phyloP scores from a whole-genome alignment of 2,888 invertebrate species.

The Acrocyrtus sp. region DNA sequence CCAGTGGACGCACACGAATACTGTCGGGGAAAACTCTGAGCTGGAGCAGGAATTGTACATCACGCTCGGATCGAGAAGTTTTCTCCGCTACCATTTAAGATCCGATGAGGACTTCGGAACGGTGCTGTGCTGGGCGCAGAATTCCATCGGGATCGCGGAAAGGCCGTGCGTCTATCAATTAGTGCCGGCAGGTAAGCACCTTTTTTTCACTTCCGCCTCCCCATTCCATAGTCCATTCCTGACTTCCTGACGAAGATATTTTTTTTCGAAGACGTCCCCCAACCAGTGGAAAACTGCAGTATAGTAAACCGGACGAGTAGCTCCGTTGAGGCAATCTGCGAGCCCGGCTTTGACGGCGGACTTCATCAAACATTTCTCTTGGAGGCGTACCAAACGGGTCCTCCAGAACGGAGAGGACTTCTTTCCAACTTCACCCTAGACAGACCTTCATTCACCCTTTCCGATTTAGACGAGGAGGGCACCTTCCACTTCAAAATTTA shows the following conservation, averaged over 20 bases:
- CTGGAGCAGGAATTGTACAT: constrained; percentile 61
- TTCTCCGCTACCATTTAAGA: constrained; percentile 62
- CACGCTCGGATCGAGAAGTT: constrained; percentile 62
- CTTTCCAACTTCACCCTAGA: constrained; percentile 73
- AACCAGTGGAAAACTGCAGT: constrained; percentile 85
- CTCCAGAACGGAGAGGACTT: constrained; percentile 60
- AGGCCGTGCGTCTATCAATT: constrained; percentile 64
- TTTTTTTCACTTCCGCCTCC: no score
- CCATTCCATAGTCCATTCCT: no score
- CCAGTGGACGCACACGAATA: constrained; percentile 63
- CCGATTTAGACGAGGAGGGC: constrained; percentile 82
- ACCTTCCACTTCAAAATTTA: constrained; percentile 81
- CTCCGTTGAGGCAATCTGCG: constrained; percentile 83
- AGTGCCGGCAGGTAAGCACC: constrained; percentile 64
- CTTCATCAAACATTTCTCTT: constrained; percentile 86
- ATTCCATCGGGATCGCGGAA: constrained; percentile 63
- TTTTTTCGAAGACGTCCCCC: constrained; percentile 77
- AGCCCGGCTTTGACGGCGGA: constrained; percentile 88
- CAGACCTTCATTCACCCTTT: constrained; percentile 79
- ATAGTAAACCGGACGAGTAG: constrained; percentile 86
- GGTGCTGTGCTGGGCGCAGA: constrained; percentile 63
- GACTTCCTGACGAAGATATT: no score
- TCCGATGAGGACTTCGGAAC: constrained; percentile 64
- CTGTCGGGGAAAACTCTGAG: constrained; percentile 61
- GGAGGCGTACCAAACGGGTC: constrained; percentile 68